phyloP scores from a whole-genome alignment of 2,888 invertebrate genomes.

The Caradrina kadenii region DNA sequence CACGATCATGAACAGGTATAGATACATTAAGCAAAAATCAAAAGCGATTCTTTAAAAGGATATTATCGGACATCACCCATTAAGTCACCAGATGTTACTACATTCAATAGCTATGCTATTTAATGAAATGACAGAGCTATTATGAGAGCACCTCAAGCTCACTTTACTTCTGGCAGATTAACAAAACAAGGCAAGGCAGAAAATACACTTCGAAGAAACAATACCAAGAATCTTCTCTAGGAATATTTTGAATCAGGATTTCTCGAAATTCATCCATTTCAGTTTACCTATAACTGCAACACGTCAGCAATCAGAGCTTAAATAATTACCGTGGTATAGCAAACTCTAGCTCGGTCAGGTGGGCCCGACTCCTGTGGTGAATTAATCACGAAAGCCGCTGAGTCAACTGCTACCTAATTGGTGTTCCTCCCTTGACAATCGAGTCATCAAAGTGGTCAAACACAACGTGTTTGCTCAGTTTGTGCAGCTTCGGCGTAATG shows the following conservation, averaged over 20 bases:
- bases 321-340: conserved; percentile 73
- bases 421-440: conserved; percentile 72
- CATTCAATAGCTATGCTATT: too few relatives aligned
- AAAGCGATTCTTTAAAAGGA: too few relatives aligned
- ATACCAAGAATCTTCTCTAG: too few relatives aligned
- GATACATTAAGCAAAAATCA: too few relatives aligned
- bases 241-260: background rate
- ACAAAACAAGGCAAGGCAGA: too few relatives aligned
- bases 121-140: too few relatives aligned
- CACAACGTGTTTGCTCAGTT: conserved; percentile 51
- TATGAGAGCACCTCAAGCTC: too few relatives aligned
- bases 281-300: conserved; percentile 44
- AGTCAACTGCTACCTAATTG: conserved; percentile 78
- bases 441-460: conserved; percentile 75
- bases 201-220: background rate
- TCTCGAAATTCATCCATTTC: conserved; percentile 22
- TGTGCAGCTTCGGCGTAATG: conserved; percentile 48
- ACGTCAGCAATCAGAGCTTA: conserved; percentile 64
- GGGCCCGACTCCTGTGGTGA: conserved; percentile 71
- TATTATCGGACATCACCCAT: too few relatives aligned
- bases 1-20: too few relatives aligned
- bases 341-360: conserved; percentile 72
- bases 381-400: conserved; percentile 79
- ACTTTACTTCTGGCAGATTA: too few relatives aligned
- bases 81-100: too few relatives aligned